These are phyloP conservation scores for Cathartes aura DNA, from an alignment of 2,113 vertebrate species.

Conservation along the genomic window DNA sequence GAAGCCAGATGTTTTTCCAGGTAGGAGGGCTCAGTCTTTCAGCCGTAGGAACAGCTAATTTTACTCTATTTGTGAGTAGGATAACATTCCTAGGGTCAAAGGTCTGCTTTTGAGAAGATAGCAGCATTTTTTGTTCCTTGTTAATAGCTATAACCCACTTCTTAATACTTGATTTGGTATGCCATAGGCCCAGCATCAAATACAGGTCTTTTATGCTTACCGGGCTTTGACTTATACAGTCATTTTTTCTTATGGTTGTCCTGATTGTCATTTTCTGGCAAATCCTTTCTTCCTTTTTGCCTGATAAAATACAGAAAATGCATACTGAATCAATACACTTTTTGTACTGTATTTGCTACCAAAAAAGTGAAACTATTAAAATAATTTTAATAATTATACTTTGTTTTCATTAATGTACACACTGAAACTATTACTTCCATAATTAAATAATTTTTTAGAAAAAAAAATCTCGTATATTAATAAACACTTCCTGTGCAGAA, in stretches of 20 bases:
- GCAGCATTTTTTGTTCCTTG: background rate
- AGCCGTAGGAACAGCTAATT: background rate
- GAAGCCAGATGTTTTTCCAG: slow-evolving; percentile 3
- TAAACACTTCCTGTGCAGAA: background rate
- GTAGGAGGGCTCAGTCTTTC: background rate
- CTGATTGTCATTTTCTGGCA: slow-evolving; percentile 94
- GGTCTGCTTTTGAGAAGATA: background rate
- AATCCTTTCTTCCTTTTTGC: slow-evolving; percentile 93
- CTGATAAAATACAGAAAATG: slow-evolving; percentile 77
- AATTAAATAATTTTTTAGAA: background rate
- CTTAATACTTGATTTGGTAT: background rate
- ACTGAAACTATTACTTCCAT: background rate
- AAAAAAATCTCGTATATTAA: background rate
- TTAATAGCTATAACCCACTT: background rate
- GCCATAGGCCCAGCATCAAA: background rate
- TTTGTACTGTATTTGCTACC: background rate
- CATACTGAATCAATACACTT: background rate
- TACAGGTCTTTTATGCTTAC: slow-evolving; percentile 78
- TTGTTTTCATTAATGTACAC: background rate
- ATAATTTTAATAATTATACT: background rate
- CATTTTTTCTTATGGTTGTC: slow-evolving; percentile 92
- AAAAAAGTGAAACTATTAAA: background rate
- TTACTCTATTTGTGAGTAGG: background rate
- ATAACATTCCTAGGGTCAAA: background rate
- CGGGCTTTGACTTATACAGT: slow-evolving; percentile 91